Evolutionary conservation across 2,113 vertebrate genomes (phyloP).

Genomic region (Speoplatyrhinus poulsoni): DNA sequence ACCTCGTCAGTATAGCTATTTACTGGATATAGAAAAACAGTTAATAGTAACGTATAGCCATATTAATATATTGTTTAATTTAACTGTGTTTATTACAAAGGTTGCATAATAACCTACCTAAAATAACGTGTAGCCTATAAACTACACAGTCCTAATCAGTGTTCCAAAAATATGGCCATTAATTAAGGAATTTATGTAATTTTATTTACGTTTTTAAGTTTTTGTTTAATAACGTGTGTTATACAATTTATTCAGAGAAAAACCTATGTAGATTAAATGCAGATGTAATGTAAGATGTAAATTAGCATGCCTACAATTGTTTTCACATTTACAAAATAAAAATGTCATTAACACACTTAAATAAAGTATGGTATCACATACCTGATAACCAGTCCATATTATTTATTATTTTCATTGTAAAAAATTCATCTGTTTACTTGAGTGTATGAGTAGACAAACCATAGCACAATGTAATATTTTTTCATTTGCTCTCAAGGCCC

Average conservation of each 20-base stretch:
- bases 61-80: too few species aligned
- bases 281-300: too few species aligned
- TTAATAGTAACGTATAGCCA: too few species aligned
- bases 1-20: too few species aligned
- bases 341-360: background rate
- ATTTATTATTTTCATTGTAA: background rate
- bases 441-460: conserved; percentile 50
- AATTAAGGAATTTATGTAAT: background rate
- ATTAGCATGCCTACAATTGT: background rate
- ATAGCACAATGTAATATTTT: conserved; percentile 16
- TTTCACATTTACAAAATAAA: conserved; percentile 2
- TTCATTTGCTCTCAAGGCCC: conserved; percentile 55
- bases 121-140: too few species aligned
- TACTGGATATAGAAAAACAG: too few species aligned
- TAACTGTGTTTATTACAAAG: too few species aligned
- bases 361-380: conserved; percentile 5
- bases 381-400: background rate
- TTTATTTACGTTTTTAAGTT: too few species aligned
- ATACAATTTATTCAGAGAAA: background rate
- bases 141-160: too few species aligned
- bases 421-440: conserved; percentile 7
- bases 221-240: background rate
- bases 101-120: too few species aligned
- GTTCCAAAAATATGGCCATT: too few species aligned
- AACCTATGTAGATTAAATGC: background rate